Evolutionary conservation across 2,113 vertebrate species (phyloP).

Genomic region (Petaurus breviceps): DNA sequence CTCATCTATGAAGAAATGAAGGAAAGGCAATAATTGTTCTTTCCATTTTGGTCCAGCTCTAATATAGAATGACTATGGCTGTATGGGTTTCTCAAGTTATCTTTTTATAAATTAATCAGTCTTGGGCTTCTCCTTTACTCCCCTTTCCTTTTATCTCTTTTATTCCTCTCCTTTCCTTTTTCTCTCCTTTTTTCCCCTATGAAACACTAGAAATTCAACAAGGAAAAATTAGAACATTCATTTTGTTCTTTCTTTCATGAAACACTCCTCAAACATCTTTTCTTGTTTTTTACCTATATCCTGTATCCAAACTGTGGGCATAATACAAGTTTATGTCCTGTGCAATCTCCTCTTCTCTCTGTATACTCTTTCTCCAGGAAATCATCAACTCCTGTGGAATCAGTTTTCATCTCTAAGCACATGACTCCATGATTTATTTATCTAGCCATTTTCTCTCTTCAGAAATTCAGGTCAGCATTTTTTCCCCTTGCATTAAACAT

Average conservation of each 20-base stretch:
- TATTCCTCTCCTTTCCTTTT: not conserved
- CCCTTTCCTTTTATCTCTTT: too few relatives aligned
- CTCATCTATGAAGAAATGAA: not conserved
- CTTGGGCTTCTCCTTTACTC: not conserved
- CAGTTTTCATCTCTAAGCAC: not conserved
- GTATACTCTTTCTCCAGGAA: not conserved
- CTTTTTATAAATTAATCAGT: not conserved
- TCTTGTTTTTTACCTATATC: not conserved
- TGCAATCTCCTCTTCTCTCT: not conserved
- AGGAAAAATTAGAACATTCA: not conserved
- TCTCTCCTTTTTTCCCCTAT: not conserved
- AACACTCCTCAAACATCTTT: not conserved
- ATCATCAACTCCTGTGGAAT: not conserved
- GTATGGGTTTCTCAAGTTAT: not conserved
- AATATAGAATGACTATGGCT: not conserved
- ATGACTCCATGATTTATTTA: not conserved
- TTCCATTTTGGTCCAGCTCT: not conserved
- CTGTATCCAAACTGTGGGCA: not conserved
- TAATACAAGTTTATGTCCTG: not conserved
- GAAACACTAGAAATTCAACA: not conserved
- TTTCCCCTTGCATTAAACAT: not conserved
- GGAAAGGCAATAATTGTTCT: not conserved
- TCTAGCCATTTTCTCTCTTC: not conserved
- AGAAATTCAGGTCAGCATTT: not conserved
- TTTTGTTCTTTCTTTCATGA: not conserved